phyloP scores from a whole-genome alignment of 2,888 invertebrate species.

The Drosophila borborema region DNA sequence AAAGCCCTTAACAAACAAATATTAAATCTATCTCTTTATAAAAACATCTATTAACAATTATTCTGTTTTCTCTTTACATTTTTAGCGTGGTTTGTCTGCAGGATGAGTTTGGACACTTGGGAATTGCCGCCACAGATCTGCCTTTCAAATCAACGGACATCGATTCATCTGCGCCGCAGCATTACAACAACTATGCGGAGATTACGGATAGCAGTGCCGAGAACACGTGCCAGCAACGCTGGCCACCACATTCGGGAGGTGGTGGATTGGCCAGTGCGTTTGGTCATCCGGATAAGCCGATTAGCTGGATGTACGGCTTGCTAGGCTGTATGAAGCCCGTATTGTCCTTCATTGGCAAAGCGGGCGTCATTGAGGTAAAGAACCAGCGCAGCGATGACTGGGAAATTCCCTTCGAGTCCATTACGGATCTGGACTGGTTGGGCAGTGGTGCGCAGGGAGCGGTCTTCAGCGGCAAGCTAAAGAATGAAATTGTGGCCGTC shows the following conservation, averaged over 20 bases:
- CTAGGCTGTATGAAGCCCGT: constrained; percentile 95
- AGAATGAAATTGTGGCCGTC: constrained; percentile 95
- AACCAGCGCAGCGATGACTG: constrained; percentile 90
- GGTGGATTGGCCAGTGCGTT: constrained; percentile 82
- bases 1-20: not conserved
- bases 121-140: constrained; percentile 80
- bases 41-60: not conserved
- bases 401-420: constrained; percentile 97
- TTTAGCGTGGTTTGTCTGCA: constrained; percentile 89
- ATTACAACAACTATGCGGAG: constrained; percentile 77
- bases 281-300: constrained; percentile 86
- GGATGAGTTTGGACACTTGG: constrained; percentile 87
- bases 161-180: constrained; percentile 58
- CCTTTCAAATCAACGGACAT: constrained; percentile 78
- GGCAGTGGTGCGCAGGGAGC: constrained; percentile 98
- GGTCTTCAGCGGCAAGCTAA: constrained; percentile 94
- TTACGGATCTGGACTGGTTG: constrained; percentile 94
- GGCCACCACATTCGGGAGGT: constrained; percentile 84
- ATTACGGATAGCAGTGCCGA: constrained; percentile 85
- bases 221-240: constrained; percentile 85
- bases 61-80: constrained; percentile 37
- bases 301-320: constrained; percentile 92
- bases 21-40: not conserved
- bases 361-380: constrained; percentile 89
- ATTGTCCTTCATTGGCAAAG: constrained; percentile 93